Base-by-base conservation (phyloP, 2,888 invertebrate genomes). In the Temnothorax unifasciatus region DNA sequence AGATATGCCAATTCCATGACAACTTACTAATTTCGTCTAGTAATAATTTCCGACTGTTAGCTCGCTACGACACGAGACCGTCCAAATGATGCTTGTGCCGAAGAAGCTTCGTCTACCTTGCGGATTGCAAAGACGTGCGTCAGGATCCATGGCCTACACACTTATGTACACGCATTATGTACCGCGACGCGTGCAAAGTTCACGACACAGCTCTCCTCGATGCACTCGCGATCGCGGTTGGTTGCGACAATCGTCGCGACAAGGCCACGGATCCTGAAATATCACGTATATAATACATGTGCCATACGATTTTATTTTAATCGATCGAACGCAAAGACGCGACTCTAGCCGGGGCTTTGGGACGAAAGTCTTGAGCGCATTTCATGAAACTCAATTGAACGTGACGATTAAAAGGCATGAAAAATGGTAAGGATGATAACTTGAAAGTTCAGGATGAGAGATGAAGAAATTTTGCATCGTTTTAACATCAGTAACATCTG, bases 141-240 rank as follows among this genome's bases (percentile, higher is more conserved):
- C 68, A 68, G 54, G 34, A 79, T 79, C 47, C 69, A 59, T 59
- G 69, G 79, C 47, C 59, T 79, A 59, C 47, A 59, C 47, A 79
- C 79, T 57, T 69, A 69, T 57, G 34, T 79, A 69, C 57, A 77
- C 68, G 15, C 77, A 52, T 13, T 13, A 41, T 5, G 54, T n/a
- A n/a, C 44, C 54, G 41, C 54, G 54, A 29, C 44, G 68, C 44
- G 57, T 57, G 68, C 57, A 79, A 77, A 66, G 44, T 57, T 77
- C 41, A 29, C 69, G 21, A 29, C 52, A 9, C 69, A 25, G 44
- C 57, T 79, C 57, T 57, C 57, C 68, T 69, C n/a, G 44, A 44
- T 57, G 79, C 79, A 41, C 54, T 77, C 66, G 25, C 66, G 52
- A 76, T 76, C 64, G 41, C 54, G 57, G 29, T 18, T 21, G 44